These are phyloP conservation scores for Pogonomyrmex barbatus DNA, from an alignment of 1,140 invertebrate species.

Conservation along the genomic window DNA sequence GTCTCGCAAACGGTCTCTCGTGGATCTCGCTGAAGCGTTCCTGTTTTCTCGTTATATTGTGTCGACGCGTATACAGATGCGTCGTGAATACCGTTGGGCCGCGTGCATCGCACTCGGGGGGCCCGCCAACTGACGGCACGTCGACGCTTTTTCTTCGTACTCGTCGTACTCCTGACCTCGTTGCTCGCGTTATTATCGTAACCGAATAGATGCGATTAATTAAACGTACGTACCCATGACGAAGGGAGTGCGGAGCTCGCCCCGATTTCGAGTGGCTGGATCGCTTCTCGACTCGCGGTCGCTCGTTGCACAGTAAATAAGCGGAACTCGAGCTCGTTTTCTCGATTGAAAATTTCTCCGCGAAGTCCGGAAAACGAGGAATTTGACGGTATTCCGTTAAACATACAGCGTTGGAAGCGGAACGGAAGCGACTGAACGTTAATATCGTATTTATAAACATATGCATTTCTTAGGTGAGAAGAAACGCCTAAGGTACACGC, in stretches of 20 bases:
- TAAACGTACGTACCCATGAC: constrained; percentile 33
- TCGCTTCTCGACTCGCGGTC: background rate
- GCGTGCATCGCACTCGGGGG: constrained; percentile 19
- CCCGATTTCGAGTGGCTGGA: constrained; percentile 28
- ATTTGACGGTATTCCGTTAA: constrained; percentile 24
- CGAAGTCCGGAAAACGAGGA: background rate
- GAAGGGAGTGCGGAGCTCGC: constrained; percentile 37
- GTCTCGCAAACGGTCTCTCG: background rate
- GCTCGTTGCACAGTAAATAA: constrained; percentile 20
- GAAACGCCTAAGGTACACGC: background rate
- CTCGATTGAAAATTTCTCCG: constrained; percentile 51
- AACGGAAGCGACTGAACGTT: constrained; percentile 40
- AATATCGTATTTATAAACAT: background rate
- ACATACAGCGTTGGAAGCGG: constrained; percentile 7
- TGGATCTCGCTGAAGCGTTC: constrained; percentile 21
- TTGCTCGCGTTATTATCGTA: constrained; percentile 53
- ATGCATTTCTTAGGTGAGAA: background rate
- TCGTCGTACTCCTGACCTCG: constrained; percentile 58
- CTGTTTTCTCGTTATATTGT: constrained; percentile 46
- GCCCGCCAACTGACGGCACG: constrained; percentile 50
- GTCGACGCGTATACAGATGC: constrained; percentile 21
- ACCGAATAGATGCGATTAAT: constrained; percentile 55
- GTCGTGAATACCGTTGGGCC: constrained; percentile 54
- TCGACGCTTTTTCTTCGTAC: constrained; percentile 40
- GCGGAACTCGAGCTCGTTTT: constrained; percentile 42